phyloP scores from a whole-genome alignment of 2,888 invertebrate species.

The Ashinkailepas kermadecensis region DNA sequence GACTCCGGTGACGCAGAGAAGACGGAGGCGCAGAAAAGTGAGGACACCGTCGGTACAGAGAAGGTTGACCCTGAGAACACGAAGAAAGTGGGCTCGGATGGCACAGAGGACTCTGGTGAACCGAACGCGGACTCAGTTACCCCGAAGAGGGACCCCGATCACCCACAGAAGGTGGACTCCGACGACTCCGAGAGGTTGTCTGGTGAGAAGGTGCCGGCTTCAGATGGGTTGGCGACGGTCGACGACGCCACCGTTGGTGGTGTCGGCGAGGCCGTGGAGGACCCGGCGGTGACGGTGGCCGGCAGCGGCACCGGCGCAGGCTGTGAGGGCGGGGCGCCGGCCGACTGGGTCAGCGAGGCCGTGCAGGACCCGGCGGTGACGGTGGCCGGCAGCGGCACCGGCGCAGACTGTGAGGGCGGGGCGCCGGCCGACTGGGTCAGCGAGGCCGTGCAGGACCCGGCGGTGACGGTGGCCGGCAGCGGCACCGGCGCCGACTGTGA shows the following conservation, averaged over 20 bases:
- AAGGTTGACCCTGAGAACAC: no score
- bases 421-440: constrained; percentile 44
- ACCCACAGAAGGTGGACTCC: no score
- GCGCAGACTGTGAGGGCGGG: constrained; percentile 39
- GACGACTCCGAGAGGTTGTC: no score
- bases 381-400: constrained; percentile 63
- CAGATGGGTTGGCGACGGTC: not conserved
- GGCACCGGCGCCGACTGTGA: constrained; percentile 39
- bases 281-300: constrained; percentile 59
- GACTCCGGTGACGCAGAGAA: not conserved
- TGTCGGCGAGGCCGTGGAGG: constrained; percentile 52
- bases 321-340: not conserved
- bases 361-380: constrained; percentile 64
- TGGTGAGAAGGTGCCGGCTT: no score
- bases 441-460: constrained; percentile 64
- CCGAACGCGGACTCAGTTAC: no score
- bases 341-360: constrained; percentile 52
- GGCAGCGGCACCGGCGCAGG: constrained; percentile 50
- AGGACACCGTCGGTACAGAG: no score
- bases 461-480: constrained; percentile 60
- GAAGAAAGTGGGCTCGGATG: no score
- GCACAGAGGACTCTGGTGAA: no score
- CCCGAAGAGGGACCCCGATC: no score
- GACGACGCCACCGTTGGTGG: constrained; percentile 51
- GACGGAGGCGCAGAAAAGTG: no score